These are phyloP conservation scores for Cossypha dichroa DNA, from an alignment of 2,797 vertebrate genomes.

Conservation along the genomic window DNA sequence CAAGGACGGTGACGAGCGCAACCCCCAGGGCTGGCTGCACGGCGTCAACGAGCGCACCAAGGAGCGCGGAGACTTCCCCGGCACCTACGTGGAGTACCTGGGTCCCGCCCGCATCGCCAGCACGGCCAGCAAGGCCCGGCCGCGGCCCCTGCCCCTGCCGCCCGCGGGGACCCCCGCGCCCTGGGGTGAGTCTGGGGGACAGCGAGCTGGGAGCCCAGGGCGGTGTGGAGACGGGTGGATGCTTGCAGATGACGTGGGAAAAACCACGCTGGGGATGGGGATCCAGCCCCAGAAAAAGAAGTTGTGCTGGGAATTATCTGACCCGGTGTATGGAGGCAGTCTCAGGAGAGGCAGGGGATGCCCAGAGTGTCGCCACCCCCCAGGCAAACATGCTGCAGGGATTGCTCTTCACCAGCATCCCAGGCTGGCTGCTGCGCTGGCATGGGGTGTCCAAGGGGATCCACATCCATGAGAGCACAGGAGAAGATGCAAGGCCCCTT, in stretches of 20 bases:
- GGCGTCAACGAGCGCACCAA: constrained; percentile 84
- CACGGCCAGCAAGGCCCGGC: constrained; percentile 68
- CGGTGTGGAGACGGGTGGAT: background rate
- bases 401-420: background rate
- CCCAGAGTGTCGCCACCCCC: fast-evolving
- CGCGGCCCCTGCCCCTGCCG: constrained; percentile 67
- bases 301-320: background rate
- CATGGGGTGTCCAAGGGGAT: background rate
- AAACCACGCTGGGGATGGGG: fast-evolving
- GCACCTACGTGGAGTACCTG: constrained; percentile 85
- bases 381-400: background rate
- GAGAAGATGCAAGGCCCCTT: background rate
- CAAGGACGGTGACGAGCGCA: constrained; percentile 82
- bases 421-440: background rate
- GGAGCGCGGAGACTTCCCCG: constrained; percentile 83
- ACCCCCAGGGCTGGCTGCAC: constrained; percentile 82
- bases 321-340: background rate
- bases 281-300: background rate
- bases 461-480: background rate
- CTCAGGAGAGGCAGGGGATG: background rate
- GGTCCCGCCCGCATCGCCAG: constrained; percentile 61
- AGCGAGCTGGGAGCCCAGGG: background rate
- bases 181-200: constrained; percentile 75
- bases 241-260: background rate
- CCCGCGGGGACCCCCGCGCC: constrained; percentile 58